Conservation (phyloP, 2,113 vertebrate species). For the Dunckerocampus dactyliophorus region DNA sequence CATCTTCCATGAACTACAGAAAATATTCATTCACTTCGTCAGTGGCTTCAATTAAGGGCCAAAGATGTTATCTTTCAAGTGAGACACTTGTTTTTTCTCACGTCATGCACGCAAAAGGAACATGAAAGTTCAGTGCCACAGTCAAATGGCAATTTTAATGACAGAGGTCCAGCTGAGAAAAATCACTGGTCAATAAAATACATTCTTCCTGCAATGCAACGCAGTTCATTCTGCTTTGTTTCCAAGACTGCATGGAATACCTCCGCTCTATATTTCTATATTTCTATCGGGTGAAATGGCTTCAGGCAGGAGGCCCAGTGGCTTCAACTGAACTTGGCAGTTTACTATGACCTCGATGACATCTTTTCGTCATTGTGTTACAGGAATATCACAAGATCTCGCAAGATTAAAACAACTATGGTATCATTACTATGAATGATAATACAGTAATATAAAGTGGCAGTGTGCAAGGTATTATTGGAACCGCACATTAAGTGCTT, state of each 20-base stretch:
- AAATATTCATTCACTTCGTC: constrained; percentile 7
- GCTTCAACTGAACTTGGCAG: too few relatives aligned
- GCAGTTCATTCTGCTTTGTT: too few relatives aligned
- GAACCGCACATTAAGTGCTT: too few relatives aligned
- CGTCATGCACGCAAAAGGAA: neutral
- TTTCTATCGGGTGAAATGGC: neutral
- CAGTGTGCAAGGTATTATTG: too few relatives aligned
- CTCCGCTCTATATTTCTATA: neutral
- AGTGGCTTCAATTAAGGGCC: constrained; percentile 28
- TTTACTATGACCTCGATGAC: too few relatives aligned
- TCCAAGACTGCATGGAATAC: neutral
- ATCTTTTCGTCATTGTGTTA: too few relatives aligned
- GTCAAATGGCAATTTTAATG: neutral
- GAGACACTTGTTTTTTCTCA: neutral
- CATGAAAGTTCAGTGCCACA: neutral
- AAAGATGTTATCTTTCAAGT: constrained; percentile 32
- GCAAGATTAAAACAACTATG: too few relatives aligned
- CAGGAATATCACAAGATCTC: too few relatives aligned
- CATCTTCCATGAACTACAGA: constrained; percentile 6
- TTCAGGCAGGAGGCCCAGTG: neutral
- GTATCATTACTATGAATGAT: too few relatives aligned
- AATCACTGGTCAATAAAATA: constrained; percentile 6
- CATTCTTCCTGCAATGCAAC: too few relatives aligned
- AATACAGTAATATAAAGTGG: too few relatives aligned
- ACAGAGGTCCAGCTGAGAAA: neutral